Evolutionary conservation across 2,113 vertebrate species (phyloP).

Genomic region (Boulengeromyrus knoepffleri): DNA sequence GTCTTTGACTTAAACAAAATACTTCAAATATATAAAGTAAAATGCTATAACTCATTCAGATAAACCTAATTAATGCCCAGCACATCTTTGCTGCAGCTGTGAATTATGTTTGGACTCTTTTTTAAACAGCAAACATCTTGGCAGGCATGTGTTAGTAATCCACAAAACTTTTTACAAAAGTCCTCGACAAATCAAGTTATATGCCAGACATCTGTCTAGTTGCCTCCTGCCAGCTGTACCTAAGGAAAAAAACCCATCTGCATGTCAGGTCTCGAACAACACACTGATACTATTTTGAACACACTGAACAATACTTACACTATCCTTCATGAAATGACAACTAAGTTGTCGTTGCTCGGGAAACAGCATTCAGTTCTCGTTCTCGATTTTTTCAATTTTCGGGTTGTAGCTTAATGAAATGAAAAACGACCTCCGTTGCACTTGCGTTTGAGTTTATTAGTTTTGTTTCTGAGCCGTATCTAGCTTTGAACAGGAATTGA

Average conservation of each 20-base stretch:
- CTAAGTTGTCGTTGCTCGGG: neutral
- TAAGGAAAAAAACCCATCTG: neutral
- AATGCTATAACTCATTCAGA: neutral
- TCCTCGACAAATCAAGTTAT: neutral
- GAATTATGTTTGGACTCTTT: neutral
- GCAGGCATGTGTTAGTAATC: neutral
- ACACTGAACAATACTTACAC: neutral
- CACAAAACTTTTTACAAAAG: neutral
- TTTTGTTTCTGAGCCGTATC: neutral
- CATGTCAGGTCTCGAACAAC: neutral
- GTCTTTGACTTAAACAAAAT: neutral
- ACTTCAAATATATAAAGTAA: neutral
- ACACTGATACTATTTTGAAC: neutral
- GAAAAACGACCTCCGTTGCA: neutral
- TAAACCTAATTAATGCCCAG: neutral
- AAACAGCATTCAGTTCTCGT: neutral
- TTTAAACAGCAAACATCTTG: neutral
- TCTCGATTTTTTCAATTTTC: neutral
- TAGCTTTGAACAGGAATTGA: neutral
- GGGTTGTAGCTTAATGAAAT: neutral
- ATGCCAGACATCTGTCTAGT: conserved; percentile 2
- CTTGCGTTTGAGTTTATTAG: neutral
- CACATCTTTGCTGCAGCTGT: neutral
- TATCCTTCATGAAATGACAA: neutral
- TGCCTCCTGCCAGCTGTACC: neutral